Evolutionary conservation across 2,888 invertebrate species (phyloP).

Genomic region (Drosophila hamatofila): DNA sequence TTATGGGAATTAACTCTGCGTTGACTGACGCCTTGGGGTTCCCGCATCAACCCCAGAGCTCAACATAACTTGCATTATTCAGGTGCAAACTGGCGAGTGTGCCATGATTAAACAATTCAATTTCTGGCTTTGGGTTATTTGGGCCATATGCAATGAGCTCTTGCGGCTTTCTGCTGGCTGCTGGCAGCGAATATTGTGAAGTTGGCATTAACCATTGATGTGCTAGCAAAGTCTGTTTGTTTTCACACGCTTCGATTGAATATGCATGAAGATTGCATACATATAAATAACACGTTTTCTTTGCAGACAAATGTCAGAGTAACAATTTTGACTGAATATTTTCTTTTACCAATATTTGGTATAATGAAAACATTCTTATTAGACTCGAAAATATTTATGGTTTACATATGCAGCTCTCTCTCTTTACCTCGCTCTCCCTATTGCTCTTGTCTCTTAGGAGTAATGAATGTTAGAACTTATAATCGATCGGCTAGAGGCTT

Average conservation of each 20-base stretch:
- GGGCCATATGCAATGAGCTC: neutral
- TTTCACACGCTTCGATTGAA: neutral
- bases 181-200: neutral
- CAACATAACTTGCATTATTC: constrained; percentile 5
- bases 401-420: neutral
- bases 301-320: neutral
- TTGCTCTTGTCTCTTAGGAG: neutral
- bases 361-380: neutral
- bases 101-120: neutral
- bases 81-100: neutral
- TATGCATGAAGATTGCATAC: neutral
- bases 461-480: too few species aligned
- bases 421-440: neutral
- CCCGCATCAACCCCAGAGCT: neutral
- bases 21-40: neutral
- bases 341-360: neutral
- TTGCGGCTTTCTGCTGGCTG: neutral
- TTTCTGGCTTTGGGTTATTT: neutral
- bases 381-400: neutral
- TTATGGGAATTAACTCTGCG: neutral
- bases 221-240: neutral
- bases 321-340: neutral
- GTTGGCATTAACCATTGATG: neutral
- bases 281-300: neutral
- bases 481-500: too few species aligned